Base-by-base conservation (phyloP, 2,113 vertebrate genomes). In the Carassius auratus region DNA sequence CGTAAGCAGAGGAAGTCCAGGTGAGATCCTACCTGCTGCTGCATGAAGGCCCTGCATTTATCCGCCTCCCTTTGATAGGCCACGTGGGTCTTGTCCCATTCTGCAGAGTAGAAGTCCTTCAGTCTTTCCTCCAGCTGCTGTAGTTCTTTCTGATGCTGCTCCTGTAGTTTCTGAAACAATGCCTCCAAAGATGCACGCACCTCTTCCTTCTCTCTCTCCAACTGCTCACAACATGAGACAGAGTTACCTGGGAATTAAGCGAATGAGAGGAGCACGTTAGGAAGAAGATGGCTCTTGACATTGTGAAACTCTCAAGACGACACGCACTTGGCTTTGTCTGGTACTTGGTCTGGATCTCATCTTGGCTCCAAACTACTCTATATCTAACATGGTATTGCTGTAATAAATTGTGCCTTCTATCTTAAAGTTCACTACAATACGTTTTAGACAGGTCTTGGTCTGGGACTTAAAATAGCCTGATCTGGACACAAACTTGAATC, bases 31-130 rank as follows among this genome's bases (percentile, higher is more conserved):
- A 99, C 98, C 97, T 99, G 96, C 84, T 97, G 95, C 64, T 98
- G 96, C 91, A 97, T 93, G 2, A 97, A 93, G 0, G 87, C 87
- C 82, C 96, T 96, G 61, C 94, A 97, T 76, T 94, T 96, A 83
- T 98, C 96, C 0, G 96, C 97, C 92, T 99, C 97, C 85, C 97
- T 95, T 76, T 98, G 96, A 87, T 98, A 98, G 57, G 94, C 94
- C 85, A 93, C 95, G 91, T 97, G 97, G 17, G 97, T 95, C 88
- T 97, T 98, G 87, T 98, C 96, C 90, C 96, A 99, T 92, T 99
- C 97, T 1, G 93, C 93, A 0, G 96, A 96, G 90, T 98, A 99
- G 68, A 98, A 97, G 19, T 95, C 94, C 85, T 95, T 95, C 13
- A 99, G 93, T 77, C 93, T 95, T 68, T 96, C 94, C 92, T 99